Evolutionary conservation across 2,113 vertebrate genomes (phyloP).

Genomic region (Ardeotis arabs): DNA sequence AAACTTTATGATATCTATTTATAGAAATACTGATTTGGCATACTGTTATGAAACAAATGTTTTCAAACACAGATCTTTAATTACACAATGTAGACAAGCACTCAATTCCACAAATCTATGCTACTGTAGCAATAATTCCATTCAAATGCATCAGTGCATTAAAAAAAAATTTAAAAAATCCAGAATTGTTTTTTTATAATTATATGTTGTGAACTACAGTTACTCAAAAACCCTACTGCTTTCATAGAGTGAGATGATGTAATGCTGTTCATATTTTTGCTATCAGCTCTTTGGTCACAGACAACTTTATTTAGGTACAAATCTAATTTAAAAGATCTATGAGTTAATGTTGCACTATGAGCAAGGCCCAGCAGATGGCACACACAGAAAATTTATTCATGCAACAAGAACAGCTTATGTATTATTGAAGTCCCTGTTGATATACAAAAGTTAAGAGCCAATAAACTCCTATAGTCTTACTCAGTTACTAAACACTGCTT

Average conservation of each 20-base stretch:
- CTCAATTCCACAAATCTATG: fast-evolving
- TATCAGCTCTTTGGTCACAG: fast-evolving
- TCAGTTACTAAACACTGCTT: neutral
- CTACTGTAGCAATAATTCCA: neutral
- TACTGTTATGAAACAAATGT: fast-evolving
- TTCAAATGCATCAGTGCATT: fast-evolving
- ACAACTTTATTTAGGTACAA: neutral
- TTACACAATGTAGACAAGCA: neutral
- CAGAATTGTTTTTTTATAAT: neutral
- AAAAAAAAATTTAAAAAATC: neutral
- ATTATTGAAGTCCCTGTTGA: fast-evolving
- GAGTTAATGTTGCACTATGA: neutral
- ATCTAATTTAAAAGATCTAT: fast-evolving
- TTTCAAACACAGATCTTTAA: neutral
- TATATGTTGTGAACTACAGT: neutral
- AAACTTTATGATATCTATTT: neutral
- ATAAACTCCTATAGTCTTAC: neutral
- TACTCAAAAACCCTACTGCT: neutral
- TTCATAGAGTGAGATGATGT: fast-evolving
- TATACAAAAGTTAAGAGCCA: neutral
- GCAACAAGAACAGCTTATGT: neutral
- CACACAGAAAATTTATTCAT: neutral
- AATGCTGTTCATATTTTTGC: fast-evolving
- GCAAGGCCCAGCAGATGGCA: constrained; percentile 44
- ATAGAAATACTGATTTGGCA: neutral